phyloP scores from a whole-genome alignment of 2,888 invertebrate genomes.

The Erpobdella octoculata region DNA sequence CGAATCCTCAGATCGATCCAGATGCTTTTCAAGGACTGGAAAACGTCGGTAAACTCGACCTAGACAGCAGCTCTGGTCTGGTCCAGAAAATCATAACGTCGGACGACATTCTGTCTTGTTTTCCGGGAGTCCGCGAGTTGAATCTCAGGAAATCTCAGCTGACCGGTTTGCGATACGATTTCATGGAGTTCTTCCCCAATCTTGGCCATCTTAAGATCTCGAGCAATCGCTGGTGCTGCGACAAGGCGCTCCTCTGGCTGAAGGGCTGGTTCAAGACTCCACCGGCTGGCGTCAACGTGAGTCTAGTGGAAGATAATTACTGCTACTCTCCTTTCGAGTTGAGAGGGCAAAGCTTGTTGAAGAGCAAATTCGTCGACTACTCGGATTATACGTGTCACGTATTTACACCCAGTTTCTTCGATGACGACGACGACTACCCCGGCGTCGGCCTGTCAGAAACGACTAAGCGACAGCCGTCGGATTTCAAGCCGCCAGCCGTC shows the following conservation, averaged over 20 bases:
- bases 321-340: conserved; percentile 32
- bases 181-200: conserved; percentile 32
- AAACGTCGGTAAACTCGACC: conserved; percentile 31
- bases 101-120: conserved; percentile 21
- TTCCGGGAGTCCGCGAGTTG: conserved; percentile 31
- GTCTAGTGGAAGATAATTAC: conserved; percentile 27
- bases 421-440: not conserved
- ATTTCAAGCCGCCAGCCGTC: not conserved
- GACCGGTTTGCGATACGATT: conserved; percentile 26
- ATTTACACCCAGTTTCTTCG: not conserved
- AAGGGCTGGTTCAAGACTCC: conserved; percentile 33
- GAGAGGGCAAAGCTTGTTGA: conserved; percentile 22
- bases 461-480: not conserved
- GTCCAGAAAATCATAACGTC: conserved; percentile 27
- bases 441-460: not conserved
- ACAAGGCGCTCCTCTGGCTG: conserved; percentile 35
- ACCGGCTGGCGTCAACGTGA: conserved; percentile 16
- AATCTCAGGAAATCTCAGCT: conserved; percentile 34
- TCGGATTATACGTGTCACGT: conserved; percentile 7
- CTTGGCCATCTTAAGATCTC: conserved; percentile 33
- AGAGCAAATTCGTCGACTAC: conserved; percentile 29
- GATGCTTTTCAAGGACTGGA: conserved; percentile 34
- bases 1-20: conserved; percentile 23
- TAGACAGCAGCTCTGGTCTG: conserved; percentile 36
- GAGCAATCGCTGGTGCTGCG: conserved; percentile 36